Conservation (phyloP, 2,888 invertebrate species). For the Hypomecis atomaria region DNA sequence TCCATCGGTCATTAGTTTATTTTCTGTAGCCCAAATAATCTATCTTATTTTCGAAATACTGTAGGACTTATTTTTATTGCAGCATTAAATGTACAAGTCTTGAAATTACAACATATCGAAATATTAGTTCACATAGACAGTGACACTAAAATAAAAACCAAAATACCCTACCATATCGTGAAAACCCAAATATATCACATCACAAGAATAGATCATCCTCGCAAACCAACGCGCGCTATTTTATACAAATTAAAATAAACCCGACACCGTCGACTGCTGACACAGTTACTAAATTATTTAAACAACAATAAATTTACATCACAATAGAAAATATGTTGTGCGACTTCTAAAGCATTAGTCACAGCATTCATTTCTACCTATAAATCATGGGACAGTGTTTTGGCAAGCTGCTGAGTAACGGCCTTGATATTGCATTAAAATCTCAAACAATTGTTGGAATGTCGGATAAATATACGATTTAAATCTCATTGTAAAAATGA, state of each 20-base stretch:
- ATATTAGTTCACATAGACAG: no score
- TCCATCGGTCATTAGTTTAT: no score
- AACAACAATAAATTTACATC: conserved; percentile 49
- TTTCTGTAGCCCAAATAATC: no score
- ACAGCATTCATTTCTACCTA: conserved; percentile 36
- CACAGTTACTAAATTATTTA: conserved; percentile 53
- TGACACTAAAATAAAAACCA: no score
- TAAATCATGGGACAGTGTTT: conserved; percentile 61
- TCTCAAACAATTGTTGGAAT: conserved; percentile 57
- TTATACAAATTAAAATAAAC: conserved; percentile 29
- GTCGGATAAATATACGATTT: conserved; percentile 46
- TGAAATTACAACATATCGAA: no score
- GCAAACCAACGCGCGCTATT: conserved; percentile 6
- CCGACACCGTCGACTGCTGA: conserved; percentile 40
- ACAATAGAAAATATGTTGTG: conserved; percentile 52
- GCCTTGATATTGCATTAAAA: conserved; percentile 65
- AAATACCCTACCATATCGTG: not conserved
- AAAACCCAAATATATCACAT: not conserved
- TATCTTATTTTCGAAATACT: no score
- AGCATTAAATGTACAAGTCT: no score
- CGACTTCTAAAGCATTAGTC: conserved; percentile 44
- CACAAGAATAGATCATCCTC: not conserved
- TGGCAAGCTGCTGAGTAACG: conserved; percentile 58
- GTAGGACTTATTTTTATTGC: no score
- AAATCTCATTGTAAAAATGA: conserved; percentile 26